A percentile compares a stretch with the other conserved stretches of the same genome.
Evolutionary conservation across 2,888 invertebrate species (phyloP).

Genomic region (Erebia palarica): DNA sequence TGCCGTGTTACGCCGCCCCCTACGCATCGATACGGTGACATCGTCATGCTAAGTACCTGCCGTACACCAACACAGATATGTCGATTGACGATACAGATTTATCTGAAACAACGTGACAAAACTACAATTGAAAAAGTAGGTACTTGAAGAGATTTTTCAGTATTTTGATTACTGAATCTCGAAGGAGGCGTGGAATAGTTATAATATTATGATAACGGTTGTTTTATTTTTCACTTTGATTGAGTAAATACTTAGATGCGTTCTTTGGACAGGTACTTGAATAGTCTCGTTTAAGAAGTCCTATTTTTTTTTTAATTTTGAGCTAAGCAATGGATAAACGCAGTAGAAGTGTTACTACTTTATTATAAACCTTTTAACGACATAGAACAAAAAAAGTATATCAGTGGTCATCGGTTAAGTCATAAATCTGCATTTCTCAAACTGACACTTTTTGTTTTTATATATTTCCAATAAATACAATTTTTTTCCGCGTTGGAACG

Average conservation of each 20-base stretch:
- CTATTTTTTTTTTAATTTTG: background rate
- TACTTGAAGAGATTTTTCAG: background rate
- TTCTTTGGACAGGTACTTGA: too few species aligned
- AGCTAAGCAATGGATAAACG: conserved; percentile 1
- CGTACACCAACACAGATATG: background rate
- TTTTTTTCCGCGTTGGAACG: conserved; percentile 50
- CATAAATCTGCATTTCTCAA: conserved; percentile 67
- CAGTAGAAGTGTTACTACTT: conserved; percentile 63
- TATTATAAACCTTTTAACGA: conserved; percentile 64
- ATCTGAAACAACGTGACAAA: background rate
- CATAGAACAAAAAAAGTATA: conserved; percentile 61
- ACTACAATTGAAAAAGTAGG: background rate
- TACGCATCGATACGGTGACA: conserved; percentile 18
- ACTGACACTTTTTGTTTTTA: conserved; percentile 65
- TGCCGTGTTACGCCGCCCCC: conserved; percentile 48
- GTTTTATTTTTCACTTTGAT: too few species aligned
- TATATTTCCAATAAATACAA: conserved; percentile 62
- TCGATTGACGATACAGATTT: conserved; percentile 16
- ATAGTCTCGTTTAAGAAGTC: background rate
- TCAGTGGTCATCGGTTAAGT: conserved; percentile 56
- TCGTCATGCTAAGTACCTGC: conserved; percentile 4
- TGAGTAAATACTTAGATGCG: too few species aligned
- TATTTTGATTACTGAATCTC: background rate
- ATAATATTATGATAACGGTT: background rate
- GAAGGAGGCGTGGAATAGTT: background rate